Conservation (phyloP, 2,888 invertebrate genomes). For the Asteroscopus sphinx region DNA sequence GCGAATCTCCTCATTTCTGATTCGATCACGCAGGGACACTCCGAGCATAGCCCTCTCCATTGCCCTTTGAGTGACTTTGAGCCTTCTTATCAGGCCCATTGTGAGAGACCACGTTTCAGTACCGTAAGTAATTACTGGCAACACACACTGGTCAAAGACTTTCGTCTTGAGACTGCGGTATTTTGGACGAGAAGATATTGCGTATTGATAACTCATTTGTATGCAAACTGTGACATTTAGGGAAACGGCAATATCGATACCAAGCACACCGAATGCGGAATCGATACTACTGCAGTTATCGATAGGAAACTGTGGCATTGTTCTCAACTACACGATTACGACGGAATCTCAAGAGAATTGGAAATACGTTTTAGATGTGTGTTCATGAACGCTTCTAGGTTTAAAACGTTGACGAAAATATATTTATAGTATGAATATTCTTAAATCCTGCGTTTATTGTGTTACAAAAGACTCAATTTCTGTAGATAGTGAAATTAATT, state of each 20-base stretch:
- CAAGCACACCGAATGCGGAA: slow-evolving; percentile 40
- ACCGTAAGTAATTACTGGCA: too few species aligned
- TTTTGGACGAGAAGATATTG: too few species aligned
- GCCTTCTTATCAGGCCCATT: too few species aligned
- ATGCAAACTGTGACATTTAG: slow-evolving; percentile 56
- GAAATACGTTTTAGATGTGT: slow-evolving; percentile 25
- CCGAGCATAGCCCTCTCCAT: too few species aligned
- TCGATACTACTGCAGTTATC: slow-evolving; percentile 53
- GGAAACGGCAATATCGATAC: slow-evolving; percentile 49
- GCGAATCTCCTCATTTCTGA: too few species aligned
- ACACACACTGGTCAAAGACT: too few species aligned
- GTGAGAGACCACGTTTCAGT: too few species aligned
- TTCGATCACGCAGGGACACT: too few species aligned
- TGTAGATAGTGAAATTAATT: slow-evolving; percentile 42
- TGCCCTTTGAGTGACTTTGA: too few species aligned
- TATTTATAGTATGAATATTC: slow-evolving; percentile 24
- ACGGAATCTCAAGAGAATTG: slow-evolving; percentile 27
- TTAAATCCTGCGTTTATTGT: slow-evolving; percentile 19
- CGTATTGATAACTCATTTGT: slow-evolving; percentile 49
- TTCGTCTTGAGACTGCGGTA: too few species aligned
- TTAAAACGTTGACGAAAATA: slow-evolving; percentile 11
- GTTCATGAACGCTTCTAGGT: slow-evolving; percentile 3
- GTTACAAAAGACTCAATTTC: slow-evolving; percentile 42
- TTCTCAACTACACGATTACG: slow-evolving; percentile 37
- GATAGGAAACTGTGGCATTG: slow-evolving; percentile 43